Evolutionary conservation across 2,797 vertebrate genomes (phyloP).

Genomic region (Rhinophrynus dorsalis): DNA sequence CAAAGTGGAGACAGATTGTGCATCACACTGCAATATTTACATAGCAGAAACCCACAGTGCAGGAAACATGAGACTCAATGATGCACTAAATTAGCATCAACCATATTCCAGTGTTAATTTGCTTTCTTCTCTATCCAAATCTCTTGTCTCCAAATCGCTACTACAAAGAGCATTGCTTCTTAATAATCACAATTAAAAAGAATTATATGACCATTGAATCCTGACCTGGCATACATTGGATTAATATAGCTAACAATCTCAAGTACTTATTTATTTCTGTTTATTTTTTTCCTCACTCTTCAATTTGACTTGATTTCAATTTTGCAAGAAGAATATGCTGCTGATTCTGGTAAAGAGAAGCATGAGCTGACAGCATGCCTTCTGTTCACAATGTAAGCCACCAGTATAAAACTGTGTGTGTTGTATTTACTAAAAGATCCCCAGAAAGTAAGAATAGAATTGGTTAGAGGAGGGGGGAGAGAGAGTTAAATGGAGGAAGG

Average conservation of each 20-base stretch:
- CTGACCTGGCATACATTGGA: constrained; percentile 34
- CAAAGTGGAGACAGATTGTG: constrained; percentile 94
- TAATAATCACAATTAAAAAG: constrained; percentile 49
- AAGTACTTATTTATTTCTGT: no score
- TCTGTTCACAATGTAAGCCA: neutral
- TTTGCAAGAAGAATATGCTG: constrained; percentile 7
- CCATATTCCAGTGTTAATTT: constrained; percentile 92
- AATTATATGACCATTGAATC: constrained; percentile 40
- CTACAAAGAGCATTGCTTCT: constrained; percentile 24
- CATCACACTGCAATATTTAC: constrained; percentile 86
- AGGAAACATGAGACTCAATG: constrained; percentile 92
- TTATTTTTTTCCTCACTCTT: constrained; percentile 3
- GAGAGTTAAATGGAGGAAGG: neutral
- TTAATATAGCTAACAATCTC: constrained; percentile 32
- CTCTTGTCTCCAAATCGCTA: constrained; percentile 68
- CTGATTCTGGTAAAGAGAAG: constrained; percentile 11
- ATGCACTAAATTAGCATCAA: constrained; percentile 99
- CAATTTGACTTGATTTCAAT: constrained; percentile 22
- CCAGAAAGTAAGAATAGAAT: no score
- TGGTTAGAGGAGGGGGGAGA: neutral
- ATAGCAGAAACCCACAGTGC: constrained; percentile 93
- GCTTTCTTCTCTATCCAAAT: constrained; percentile 73
- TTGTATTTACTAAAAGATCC: constrained; percentile 8
- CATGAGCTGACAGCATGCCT: constrained; percentile 1
- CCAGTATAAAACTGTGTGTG: constrained; percentile 3